phyloP scores from a whole-genome alignment of 2,888 invertebrate genomes.

The Aphrophora alni region DNA sequence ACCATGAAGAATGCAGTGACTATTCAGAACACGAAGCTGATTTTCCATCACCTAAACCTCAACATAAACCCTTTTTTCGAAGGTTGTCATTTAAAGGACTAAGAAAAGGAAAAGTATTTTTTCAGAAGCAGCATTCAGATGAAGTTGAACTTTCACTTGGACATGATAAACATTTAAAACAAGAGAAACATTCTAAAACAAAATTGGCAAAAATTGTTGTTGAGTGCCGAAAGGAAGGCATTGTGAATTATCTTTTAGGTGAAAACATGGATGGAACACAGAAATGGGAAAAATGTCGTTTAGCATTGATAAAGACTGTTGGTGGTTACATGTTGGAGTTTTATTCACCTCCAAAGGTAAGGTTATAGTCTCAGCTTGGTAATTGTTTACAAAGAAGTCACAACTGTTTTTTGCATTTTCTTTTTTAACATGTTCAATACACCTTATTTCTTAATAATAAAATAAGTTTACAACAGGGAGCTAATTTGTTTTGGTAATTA shows the following conservation, averaged over 20 bases:
- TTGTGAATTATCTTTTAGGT: conserved; percentile 90
- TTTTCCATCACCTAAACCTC: conserved; percentile 78
- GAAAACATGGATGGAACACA: conserved; percentile 88
- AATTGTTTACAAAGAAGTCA: too few relatives aligned
- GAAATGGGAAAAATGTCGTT: conserved; percentile 93
- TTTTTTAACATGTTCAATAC: too few relatives aligned
- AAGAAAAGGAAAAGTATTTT: conserved; percentile 80
- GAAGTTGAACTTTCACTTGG: conserved; percentile 70
- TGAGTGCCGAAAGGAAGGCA: conserved; percentile 92
- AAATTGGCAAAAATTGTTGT: conserved; percentile 91
- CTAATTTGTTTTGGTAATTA: too few relatives aligned
- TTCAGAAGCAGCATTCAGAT: conserved; percentile 90
- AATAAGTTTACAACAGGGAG: too few relatives aligned
- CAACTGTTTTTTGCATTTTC: too few relatives aligned
- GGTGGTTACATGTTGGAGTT: conserved; percentile 96
- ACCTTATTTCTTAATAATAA: too few relatives aligned
- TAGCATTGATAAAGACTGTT: conserved; percentile 90
- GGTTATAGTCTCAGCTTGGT: too few relatives aligned
- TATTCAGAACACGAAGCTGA: conserved; percentile 73
- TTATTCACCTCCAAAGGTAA: conserved; percentile 90
- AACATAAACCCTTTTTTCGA: conserved; percentile 83
- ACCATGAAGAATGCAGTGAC: conserved; percentile 60
- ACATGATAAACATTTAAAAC: conserved; percentile 55
- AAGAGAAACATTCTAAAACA: conserved; percentile 78
- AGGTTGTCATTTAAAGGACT: conserved; percentile 89